Base-by-base conservation (phyloP, 2,888 invertebrate species). In the Apamea crenata region DNA sequence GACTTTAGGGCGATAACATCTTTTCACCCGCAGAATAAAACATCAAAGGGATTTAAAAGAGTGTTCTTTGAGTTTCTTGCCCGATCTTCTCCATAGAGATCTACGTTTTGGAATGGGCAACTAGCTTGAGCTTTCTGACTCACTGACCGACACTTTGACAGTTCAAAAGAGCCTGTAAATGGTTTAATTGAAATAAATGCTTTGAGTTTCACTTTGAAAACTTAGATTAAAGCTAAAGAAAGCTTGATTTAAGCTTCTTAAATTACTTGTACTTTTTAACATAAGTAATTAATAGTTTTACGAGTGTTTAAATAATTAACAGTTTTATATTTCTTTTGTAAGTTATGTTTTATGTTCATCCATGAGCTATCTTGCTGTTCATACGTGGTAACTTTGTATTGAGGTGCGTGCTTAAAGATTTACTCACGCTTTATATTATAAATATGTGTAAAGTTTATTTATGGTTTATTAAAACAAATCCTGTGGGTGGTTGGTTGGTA, bases 401-500 rank as follows among this genome's bases (percentile, higher is more conserved):
- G 71, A 21, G 29, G 40, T 29, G 12, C 63, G 29, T 63, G 10
- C 50, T 21, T 2, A 36, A 63, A 59, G 0, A 72, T 74, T 69
- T 69, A 61, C 53, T 59, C 69, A 44, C 18, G 56, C 12, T 66
- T 63, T 5, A 44, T 79, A 32, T 53, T 44, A 21, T 59, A 81
- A 67, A 44, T 10, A 59, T 59, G n/a, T n/a, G 14, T 21, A 2
- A 53, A 21, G 21, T 59, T 75, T 71, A 36, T 59, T 75, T 71
- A 36, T 47, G 14, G 59, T 29, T 68, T 68, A 81, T 68, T 68
- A 44, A 71, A 72, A 61, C 29, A 25, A 63, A 59, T 65, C 56
- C 21, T 69, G 77, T 69, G 59, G 66, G 56, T 66, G 12, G 29
- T 25, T 69, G 59, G 66, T 50, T 66, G 12, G 29, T 25, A 25